Base-by-base conservation (phyloP, 1,140 invertebrate genomes). In the Eupeodes corollae region DNA sequence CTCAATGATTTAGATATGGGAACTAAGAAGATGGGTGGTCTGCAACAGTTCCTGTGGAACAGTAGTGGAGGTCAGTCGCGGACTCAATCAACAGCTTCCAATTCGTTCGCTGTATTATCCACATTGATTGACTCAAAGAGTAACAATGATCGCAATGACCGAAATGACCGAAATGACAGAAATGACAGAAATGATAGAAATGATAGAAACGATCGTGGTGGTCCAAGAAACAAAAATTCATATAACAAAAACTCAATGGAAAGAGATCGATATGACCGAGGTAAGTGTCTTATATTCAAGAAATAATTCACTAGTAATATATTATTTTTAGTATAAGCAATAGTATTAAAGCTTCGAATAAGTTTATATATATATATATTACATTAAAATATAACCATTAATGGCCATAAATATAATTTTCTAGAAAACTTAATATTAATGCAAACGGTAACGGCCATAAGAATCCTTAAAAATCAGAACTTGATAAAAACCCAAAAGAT, bases 171-270 rank as follows among this genome's bases (percentile, higher is more conserved):
- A 8, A 26, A 26, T 26, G 21, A 26, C 21, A 26, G 21, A n/a
- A n/a, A n/a, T n/a, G n/a, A n/a, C n/a, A n/a, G n/a, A n/a, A n/a
- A n/a, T n/a, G 16, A 54, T 38, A 19, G 52, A 40, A 49, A 46
- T 32, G 5, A 32, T 19, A 67, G 49, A 55, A 51, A 58, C 5
- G 61, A 65, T 38, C 51, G 60, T 13, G 56, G 52, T 56, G 58
- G 63, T 8, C 58, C 64, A 9, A 55, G 58, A 11, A 70, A 59
- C 47, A 73, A 70, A 37, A 71, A 71, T 26, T 60, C 70, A 12
- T 75, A 72, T 37, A 66, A 57, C 9, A 75, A 75, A 47, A 68
- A 70, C 5, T 73, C 72, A 16, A 60, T 73, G 50, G 73, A 75
- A 51, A 55, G 72, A 5, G 60, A 66, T 49, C 60, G 60, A 40